Evolutionary conservation across 1,140 invertebrate genomes (phyloP).

Genomic region (Macrobrachium rosenbergii): DNA sequence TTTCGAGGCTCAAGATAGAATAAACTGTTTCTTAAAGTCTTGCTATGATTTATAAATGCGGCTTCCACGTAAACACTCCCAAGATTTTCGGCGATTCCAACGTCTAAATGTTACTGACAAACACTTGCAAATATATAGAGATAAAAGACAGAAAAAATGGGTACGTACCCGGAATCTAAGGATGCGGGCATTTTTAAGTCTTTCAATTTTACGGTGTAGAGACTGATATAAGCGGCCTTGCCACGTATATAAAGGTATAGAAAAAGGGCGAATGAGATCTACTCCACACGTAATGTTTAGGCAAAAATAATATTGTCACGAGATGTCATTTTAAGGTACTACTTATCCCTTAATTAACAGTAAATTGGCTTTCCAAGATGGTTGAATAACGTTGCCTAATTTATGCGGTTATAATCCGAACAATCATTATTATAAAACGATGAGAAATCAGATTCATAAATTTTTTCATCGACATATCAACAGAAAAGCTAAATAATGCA

Average conservation of each 20-base stretch:
- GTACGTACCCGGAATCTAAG: neutral
- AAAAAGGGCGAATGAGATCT: too few species aligned
- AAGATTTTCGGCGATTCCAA: conserved; percentile 42
- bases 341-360: too few species aligned
- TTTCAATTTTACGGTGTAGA: neutral
- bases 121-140: neutral
- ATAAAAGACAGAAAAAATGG: neutral
- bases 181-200: neutral
- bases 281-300: too few species aligned
- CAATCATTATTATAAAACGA: too few species aligned
- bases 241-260: neutral
- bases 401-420: too few species aligned
- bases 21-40: conserved; percentile 57
- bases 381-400: too few species aligned
- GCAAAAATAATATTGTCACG: too few species aligned
- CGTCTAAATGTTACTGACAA: conserved; percentile 48
- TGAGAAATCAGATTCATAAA: too few species aligned
- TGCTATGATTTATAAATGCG: conserved; percentile 57
- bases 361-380: too few species aligned
- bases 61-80: conserved; percentile 37
- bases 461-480: too few species aligned
- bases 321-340: too few species aligned
- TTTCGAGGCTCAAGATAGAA: conserved; percentile 23
- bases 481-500: too few species aligned
- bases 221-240: neutral